Percentiles rank a stretch among this genome's conserved stretches.
Conservation (phyloP, 2,797 vertebrate genomes). For the Atherinosoma microstoma region DNA sequence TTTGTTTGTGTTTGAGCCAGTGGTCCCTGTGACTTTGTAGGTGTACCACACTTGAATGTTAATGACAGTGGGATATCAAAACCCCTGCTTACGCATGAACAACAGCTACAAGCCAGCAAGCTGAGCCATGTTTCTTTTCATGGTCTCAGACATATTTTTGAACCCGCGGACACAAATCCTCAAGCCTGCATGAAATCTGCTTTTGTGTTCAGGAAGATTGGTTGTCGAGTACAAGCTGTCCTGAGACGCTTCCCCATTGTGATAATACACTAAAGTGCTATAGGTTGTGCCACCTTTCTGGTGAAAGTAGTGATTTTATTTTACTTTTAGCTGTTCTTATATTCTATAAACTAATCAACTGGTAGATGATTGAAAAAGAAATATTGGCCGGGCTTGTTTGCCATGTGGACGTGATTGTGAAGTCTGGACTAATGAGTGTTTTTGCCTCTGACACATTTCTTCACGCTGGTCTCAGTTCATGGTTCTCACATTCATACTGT, state of each 20-base stretch:
- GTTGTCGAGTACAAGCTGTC: not conserved
- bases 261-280: not conserved
- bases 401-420: conserved; percentile 16
- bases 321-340: not conserved
- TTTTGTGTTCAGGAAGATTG: conserved; percentile 8
- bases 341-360: not conserved
- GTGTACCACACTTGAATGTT: conserved; percentile 13
- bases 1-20: conserved; percentile 33
- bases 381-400: not conserved
- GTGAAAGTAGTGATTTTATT: not conserved
- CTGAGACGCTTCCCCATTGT: conserved; percentile 1
- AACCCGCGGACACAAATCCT: conserved; percentile 7
- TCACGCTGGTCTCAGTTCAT: conserved; percentile 37
- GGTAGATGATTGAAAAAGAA: not conserved
- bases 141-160: conserved; percentile 12
- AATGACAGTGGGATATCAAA: conserved; percentile 19
- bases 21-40: conserved; percentile 27
- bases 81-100: not conserved
- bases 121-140: conserved; percentile 16
- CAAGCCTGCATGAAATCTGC: not conserved
- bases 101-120: conserved; percentile 6
- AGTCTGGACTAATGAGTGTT: conserved; percentile 36
- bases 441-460: conserved; percentile 40
- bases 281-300: not conserved
- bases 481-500: conserved; percentile 52